phyloP scores from a whole-genome alignment of 2,888 invertebrate genomes.

The Lochmaea capreae region DNA sequence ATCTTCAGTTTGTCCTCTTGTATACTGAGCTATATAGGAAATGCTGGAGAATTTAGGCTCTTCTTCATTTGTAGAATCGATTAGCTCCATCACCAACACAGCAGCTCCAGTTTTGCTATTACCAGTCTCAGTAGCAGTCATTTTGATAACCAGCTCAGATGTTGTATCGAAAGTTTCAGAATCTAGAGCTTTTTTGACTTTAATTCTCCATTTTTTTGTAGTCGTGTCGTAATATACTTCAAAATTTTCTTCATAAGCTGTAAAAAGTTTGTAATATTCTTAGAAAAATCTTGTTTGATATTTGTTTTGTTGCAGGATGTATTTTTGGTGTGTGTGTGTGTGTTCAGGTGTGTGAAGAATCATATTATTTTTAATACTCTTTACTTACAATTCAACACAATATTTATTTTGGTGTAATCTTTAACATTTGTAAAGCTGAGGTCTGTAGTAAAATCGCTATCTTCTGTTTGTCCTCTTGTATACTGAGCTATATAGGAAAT shows the following conservation, averaged over 20 bases:
- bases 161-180: neutral
- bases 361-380: neutral
- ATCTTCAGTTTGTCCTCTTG: constrained; percentile 7
- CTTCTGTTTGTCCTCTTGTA: constrained; percentile 29
- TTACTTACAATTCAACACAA: constrained; percentile 32
- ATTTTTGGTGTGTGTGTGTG: constrained; percentile 13
- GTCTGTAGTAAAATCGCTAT: constrained; percentile 40
- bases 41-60: constrained; percentile 23
- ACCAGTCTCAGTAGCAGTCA: constrained; percentile 19
- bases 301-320: neutral
- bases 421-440: constrained; percentile 41
- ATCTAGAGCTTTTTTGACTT: constrained; percentile 15
- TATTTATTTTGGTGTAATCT: constrained; percentile 33
- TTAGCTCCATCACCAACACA: constrained; percentile 28
- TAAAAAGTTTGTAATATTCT: constrained; percentile 12
- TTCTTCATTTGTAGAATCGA: neutral
- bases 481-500: constrained; percentile 45
- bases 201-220: constrained; percentile 10
- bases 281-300: neutral
- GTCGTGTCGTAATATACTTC: constrained; percentile 9
- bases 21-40: constrained; percentile 25
- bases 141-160: constrained; percentile 25
- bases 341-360: constrained; percentile 30
- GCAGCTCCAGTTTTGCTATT: constrained; percentile 13
- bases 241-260: constrained; percentile 35